phyloP scores from a whole-genome alignment of 1,140 invertebrate genomes.

The Pseudomyrmex sp. region DNA sequence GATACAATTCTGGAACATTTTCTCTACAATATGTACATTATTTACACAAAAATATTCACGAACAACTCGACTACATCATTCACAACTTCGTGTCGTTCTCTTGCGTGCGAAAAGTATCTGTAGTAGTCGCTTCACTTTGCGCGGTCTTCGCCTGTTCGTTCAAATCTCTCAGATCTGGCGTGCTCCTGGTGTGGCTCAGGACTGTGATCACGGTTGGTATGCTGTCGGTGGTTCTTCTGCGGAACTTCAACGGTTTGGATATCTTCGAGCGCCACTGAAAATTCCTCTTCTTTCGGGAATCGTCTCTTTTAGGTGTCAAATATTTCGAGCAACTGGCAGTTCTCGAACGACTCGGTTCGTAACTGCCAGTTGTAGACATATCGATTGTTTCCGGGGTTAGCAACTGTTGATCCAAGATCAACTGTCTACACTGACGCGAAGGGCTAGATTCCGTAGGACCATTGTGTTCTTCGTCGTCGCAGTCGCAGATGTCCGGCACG shows the following conservation, averaged over 20 bases:
- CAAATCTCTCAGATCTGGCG: constrained; percentile 72
- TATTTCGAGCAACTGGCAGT: constrained; percentile 66
- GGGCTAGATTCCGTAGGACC: background rate
- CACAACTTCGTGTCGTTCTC: constrained; percentile 32
- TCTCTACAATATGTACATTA: too few species aligned
- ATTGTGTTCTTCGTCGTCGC: constrained; percentile 32
- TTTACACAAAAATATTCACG: background rate
- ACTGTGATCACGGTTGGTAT: constrained; percentile 67
- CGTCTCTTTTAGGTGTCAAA: constrained; percentile 54
- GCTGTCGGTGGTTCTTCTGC: constrained; percentile 69
- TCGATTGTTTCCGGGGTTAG: constrained; percentile 36
- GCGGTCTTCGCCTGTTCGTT: constrained; percentile 34
- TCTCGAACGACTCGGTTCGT: constrained; percentile 26
- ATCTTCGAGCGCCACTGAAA: constrained; percentile 72
- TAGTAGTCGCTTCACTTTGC: background rate
- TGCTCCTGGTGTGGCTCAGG: constrained; percentile 56
- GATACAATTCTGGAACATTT: too few species aligned
- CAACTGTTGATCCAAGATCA: background rate
- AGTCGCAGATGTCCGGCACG: background rate
- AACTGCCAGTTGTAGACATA: background rate
- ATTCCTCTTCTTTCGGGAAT: constrained; percentile 71
- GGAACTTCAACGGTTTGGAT: constrained; percentile 44
- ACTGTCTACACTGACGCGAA: background rate
- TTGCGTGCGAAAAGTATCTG: background rate
- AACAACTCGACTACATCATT: constrained; percentile 12